phyloP scores from a whole-genome alignment of 2,113 vertebrate genomes.

The Syngnathoides biaculeatus region DNA sequence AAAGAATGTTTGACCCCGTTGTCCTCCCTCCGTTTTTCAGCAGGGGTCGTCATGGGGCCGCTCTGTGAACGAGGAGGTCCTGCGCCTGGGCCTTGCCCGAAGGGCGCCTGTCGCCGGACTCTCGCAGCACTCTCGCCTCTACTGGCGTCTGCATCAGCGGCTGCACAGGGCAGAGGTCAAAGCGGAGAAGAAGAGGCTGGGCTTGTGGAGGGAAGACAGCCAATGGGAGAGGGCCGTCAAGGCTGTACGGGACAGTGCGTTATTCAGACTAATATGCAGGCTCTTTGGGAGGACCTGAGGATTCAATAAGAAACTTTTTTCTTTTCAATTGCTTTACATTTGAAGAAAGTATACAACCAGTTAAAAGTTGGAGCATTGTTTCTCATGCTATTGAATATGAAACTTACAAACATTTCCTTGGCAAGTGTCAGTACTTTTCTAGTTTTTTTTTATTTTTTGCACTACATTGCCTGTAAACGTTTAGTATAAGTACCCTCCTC shows the following conservation, averaged over 20 bases:
- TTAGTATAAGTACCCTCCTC: no score
- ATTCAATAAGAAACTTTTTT: constrained; percentile 4
- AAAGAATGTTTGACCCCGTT: neutral
- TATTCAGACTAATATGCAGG: constrained; percentile 68
- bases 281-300: constrained; percentile 56
- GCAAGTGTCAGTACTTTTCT: neutral
- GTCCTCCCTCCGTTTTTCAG: constrained; percentile 31
- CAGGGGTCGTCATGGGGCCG: constrained; percentile 75
- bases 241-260: constrained; percentile 47
- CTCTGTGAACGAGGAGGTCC: constrained; percentile 84
- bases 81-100: constrained; percentile 83
- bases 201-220: constrained; percentile 84
- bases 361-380: neutral
- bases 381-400: neutral
- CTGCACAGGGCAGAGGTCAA: constrained; percentile 84
- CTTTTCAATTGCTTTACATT: neutral
- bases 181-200: constrained; percentile 80
- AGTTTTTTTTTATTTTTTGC: neutral
- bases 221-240: constrained; percentile 65
- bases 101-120: constrained; percentile 74
- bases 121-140: constrained; percentile 69
- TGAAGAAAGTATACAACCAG: neutral
- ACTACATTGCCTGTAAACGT: neutral
- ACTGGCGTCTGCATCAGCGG: constrained; percentile 83
- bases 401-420: neutral